A percentile compares a stretch with the other conserved stretches of the same genome.
Conservation (phyloP, 2,113 vertebrate species). For the Pavo muticus region DNA sequence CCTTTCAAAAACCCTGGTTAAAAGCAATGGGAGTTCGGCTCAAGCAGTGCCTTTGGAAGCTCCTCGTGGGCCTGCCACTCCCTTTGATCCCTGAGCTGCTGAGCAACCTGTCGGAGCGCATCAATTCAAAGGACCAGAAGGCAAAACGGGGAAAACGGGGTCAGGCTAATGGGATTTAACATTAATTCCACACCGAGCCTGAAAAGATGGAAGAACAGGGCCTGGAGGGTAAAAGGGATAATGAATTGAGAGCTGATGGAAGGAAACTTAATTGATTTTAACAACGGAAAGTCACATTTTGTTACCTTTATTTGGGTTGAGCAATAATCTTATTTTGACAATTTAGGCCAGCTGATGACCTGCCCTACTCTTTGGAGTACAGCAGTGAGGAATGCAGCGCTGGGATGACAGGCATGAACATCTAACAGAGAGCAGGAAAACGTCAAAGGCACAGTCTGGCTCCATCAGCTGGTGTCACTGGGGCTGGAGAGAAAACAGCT, state of each 20-base stretch:
- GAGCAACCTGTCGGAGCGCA: neutral
- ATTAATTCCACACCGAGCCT: constrained; percentile 27
- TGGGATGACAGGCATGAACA: neutral
- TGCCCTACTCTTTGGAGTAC: neutral
- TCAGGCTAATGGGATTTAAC: constrained; percentile 64
- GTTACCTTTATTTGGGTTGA: constrained; percentile 52
- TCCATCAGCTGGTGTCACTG: neutral
- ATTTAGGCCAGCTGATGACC: neutral
- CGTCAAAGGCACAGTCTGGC: accelerated
- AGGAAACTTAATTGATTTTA: constrained; percentile 58
- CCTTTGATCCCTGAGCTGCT: constrained; percentile 1
- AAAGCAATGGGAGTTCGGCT: neutral
- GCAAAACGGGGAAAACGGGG: neutral
- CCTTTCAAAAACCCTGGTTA: neutral
- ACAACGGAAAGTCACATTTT: constrained; percentile 53
- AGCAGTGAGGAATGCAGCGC: neutral
- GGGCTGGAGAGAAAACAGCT: neutral
- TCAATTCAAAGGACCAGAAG: constrained; percentile 9
- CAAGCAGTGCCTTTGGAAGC: neutral
- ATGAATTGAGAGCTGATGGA: constrained; percentile 54
- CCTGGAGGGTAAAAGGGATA: constrained; percentile 53
- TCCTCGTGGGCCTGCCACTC: constrained; percentile 10
- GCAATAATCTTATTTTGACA: constrained; percentile 29
- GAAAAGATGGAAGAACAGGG: constrained; percentile 46
- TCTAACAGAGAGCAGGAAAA: neutral